phyloP scores from a whole-genome alignment of 2,113 vertebrate species.

The Vulpes lagopus region DNA sequence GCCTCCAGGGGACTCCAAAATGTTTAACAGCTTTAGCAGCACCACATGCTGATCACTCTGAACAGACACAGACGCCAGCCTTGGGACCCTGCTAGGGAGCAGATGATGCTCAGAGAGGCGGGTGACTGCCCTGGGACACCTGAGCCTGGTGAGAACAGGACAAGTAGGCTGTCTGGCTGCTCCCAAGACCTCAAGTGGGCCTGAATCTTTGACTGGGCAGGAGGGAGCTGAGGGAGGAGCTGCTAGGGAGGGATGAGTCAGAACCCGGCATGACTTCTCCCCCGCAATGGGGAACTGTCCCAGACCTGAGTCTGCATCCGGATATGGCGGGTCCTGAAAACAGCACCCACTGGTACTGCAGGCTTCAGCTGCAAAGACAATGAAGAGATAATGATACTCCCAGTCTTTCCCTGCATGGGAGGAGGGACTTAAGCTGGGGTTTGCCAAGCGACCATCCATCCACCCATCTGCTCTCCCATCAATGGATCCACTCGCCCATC shows the following conservation, averaged over 20 bases:
- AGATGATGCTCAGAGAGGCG: not conserved
- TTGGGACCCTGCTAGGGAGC: not conserved
- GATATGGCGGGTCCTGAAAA: not conserved
- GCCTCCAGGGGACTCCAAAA: not conserved
- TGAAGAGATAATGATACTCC: not conserved
- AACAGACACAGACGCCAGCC: not conserved
- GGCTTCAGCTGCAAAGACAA: conserved; percentile 26
- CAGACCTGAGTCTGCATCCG: conserved; percentile 29
- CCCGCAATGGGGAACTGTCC: no score
- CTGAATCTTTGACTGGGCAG: not conserved
- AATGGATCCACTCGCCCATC: not conserved
- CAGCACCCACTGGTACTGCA: not conserved
- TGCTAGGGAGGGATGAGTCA: not conserved
- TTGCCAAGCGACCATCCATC: not conserved
- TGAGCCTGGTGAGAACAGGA: not conserved
- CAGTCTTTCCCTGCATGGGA: rapidly evolving
- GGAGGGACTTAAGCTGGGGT: not conserved
- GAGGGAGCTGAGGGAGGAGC: not conserved
- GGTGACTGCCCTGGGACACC: no score
- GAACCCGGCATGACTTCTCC: not conserved
- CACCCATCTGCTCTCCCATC: no score
- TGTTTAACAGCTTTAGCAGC: no score
- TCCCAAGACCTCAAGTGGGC: no score
- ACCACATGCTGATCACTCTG: not conserved
- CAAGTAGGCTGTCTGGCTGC: rapidly evolving